Base-by-base conservation (phyloP, 1,140 invertebrate genomes). In the Trichonephila clavipes region DNA sequence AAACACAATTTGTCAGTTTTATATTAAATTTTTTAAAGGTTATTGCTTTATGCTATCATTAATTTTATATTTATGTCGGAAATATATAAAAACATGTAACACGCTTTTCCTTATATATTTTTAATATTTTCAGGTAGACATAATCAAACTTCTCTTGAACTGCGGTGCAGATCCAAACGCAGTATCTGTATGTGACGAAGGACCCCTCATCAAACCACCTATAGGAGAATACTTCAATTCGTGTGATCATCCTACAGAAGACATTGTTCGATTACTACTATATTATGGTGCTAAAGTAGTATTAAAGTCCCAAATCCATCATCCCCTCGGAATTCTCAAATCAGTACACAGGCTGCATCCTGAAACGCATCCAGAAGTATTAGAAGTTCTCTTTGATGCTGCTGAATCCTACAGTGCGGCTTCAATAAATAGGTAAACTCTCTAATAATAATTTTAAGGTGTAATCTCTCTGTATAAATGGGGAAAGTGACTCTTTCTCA, bases 211-310 rank as follows among this genome's bases (percentile, higher is more conserved):
- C 94, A 96, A 97, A 40, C 97, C 98, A 10, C 97, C 97, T 14
- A 96, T 99, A 1, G 97, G 98, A 0, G 98, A 98, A 95, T 98
- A 98, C 95, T 96, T 99, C 72, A 97, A 97, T 5, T 97, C 97
- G 85, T 98, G 98, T 94, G 96, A 97, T 61, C 96, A 97, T 18
- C 97, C 97, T 0, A 97, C 97, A 44, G 96, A 96, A 1, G 96
- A 97, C 16, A 96, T 98, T 6, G 97, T 98, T 0, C 96, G 96
- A 1, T 94, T 98, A n/a, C 95, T 99, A 59, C 96, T 99, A 0
- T 97, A 97, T 95, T 97, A 98, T 95, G 98, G 98, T 0, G 98
- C 98, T 0, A 97, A 93, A 66, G 95, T 96, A 16, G 93, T 95
- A 8, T 51, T 95, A 28, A 94, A 94, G 59, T 97, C 97, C 4